Conservation (phyloP, 2,888 invertebrate genomes). For the Cheiracanthium punctorium region DNA sequence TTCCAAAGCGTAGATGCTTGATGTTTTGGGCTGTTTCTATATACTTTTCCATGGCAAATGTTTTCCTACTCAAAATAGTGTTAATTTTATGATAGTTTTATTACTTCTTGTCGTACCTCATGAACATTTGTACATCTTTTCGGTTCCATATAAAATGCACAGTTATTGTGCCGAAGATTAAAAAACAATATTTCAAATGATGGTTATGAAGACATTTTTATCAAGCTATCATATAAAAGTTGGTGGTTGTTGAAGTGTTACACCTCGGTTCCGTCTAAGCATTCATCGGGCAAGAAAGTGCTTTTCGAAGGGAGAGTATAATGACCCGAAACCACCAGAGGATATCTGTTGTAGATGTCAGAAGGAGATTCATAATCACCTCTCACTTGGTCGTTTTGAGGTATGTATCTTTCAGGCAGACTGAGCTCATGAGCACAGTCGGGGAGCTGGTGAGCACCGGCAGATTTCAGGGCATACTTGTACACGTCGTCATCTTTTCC, state of each 20-base stretch:
- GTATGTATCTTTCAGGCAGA: slow-evolving; percentile 47
- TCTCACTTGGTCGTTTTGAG: slow-evolving; percentile 65
- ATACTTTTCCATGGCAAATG: slow-evolving; percentile 57
- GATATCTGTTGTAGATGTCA: slow-evolving; percentile 52
- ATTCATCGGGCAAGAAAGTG: slow-evolving; percentile 90
- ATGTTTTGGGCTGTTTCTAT: slow-evolving; percentile 53
- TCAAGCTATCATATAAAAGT: not conserved
- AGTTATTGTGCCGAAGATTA: slow-evolving; percentile 19
- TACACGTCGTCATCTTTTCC: slow-evolving; percentile 59
- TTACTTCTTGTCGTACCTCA: slow-evolving; percentile 39
- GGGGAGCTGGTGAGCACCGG: slow-evolving; percentile 49
- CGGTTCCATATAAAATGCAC: slow-evolving; percentile 40
- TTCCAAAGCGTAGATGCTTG: slow-evolving; percentile 62
- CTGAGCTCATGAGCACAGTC: slow-evolving; percentile 25
- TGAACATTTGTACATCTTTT: slow-evolving; percentile 41
- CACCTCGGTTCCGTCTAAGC: slow-evolving; percentile 72
- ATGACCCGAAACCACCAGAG: slow-evolving; percentile 74
- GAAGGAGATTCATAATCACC: slow-evolving; percentile 43
- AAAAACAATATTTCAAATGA: slow-evolving; percentile 29
- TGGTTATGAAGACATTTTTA: slow-evolving; percentile 19
- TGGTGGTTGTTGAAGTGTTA: slow-evolving; percentile 38
- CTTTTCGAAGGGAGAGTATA: slow-evolving; percentile 78
- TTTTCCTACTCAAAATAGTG: slow-evolving; percentile 61
- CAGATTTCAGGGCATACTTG: slow-evolving; percentile 49
- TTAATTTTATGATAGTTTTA: slow-evolving; percentile 62